These are phyloP conservation scores for Cyclopterus lumpus DNA, from an alignment of 2,797 vertebrate genomes.

Conservation along the genomic window DNA sequence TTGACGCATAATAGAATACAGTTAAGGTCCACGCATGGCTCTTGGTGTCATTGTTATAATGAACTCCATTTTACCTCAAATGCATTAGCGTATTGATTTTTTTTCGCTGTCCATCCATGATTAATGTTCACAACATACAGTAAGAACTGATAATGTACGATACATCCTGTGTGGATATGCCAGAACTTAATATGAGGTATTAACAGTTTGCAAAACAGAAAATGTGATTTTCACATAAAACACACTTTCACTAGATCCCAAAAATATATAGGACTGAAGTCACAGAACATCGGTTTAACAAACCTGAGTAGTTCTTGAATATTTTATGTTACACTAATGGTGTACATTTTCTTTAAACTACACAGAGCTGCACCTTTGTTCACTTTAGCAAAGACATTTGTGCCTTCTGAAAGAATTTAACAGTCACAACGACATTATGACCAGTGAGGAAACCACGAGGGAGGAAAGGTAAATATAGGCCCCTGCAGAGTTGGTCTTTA, in stretches of 20 bases:
- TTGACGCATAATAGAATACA: conserved; percentile 28
- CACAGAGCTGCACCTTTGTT: not conserved
- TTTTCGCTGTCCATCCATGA: not conserved
- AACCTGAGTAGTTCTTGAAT: not conserved
- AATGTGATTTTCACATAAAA: not conserved
- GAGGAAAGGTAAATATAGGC: not conserved
- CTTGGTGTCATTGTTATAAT: conserved; percentile 25
- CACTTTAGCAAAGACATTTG: not conserved
- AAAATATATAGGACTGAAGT: not conserved
- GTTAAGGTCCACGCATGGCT: not conserved
- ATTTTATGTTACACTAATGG: not conserved
- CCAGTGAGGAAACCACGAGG: not conserved
- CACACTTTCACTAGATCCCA: not conserved
- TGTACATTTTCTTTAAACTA: not conserved
- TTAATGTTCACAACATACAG: conserved; percentile 1
- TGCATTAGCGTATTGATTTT: conserved; percentile 39
- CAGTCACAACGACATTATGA: not conserved
- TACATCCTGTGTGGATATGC: not conserved
- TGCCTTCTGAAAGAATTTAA: not conserved
- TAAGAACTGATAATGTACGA: not conserved
- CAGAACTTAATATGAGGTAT: not conserved
- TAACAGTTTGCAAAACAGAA: not conserved
- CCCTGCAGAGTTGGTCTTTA: not conserved
- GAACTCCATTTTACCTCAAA: conserved; percentile 29
- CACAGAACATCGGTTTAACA: not conserved